Conservation (phyloP, 2,888 invertebrate genomes). For the Chromoteleia sp. region DNA sequence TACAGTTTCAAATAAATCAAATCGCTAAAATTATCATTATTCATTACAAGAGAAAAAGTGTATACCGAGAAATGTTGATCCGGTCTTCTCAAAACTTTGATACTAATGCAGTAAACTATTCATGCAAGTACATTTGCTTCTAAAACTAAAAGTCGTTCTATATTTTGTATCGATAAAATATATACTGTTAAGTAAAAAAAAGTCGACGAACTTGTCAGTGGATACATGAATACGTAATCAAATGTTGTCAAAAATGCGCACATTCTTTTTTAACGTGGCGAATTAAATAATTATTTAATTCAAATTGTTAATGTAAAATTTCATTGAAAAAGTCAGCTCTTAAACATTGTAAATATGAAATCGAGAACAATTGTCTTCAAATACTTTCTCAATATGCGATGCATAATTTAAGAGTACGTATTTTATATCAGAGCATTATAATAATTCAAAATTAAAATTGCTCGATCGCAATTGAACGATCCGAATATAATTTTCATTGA, state of each 20-base stretch:
- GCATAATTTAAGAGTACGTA: too few relatives aligned
- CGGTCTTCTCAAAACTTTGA: conserved; percentile 32
- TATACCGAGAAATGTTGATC: conserved; percentile 35
- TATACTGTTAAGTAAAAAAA: conserved; percentile 9
- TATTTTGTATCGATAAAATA: conserved; percentile 41
- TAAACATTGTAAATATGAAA: background rate
- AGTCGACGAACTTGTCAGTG: conserved; percentile 15
- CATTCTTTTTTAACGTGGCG: conserved; percentile 9
- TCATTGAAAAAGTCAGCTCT: background rate
- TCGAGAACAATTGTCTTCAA: background rate
- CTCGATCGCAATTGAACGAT: too few relatives aligned
- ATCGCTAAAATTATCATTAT: too few relatives aligned
- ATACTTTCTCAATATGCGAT: background rate
- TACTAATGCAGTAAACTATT: conserved; percentile 20
- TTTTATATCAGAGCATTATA: too few relatives aligned
- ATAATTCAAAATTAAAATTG: too few relatives aligned
- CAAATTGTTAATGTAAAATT: background rate
- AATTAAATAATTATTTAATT: background rate
- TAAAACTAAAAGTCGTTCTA: conserved; percentile 38
- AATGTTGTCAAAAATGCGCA: conserved; percentile 7
- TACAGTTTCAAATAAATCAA: conserved; percentile 19
- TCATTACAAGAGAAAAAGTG: too few relatives aligned
- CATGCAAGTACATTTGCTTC: conserved; percentile 35
- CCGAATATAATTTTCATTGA: too few relatives aligned
- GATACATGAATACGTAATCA: conserved; percentile 29